Percentiles rank a stretch among this genome's conserved stretches.
phyloP scores from a whole-genome alignment of 2,797 vertebrate species.

The Semotilus atromaculatus region DNA sequence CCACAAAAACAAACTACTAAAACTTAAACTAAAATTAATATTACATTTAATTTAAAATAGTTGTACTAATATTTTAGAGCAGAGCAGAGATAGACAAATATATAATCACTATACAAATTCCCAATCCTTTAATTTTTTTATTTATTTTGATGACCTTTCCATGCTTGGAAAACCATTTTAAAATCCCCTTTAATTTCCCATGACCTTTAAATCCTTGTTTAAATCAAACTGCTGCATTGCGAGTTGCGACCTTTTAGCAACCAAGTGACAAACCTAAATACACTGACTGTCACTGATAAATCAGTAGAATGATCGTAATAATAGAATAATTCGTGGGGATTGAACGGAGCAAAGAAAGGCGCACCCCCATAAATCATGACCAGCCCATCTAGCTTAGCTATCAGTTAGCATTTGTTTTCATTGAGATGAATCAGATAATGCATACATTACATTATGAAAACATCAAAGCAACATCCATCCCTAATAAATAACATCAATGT shows the following conservation, averaged over 20 bases:
- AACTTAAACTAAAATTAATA: not conserved
- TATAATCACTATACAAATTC: not conserved
- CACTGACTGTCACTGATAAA: not conserved
- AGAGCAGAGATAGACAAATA: not conserved
- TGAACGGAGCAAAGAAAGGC: not conserved
- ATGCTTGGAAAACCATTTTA: not conserved
- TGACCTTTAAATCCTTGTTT: not conserved
- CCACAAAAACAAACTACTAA: too few relatives aligned
- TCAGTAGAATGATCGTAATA: not conserved
- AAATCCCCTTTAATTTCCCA: not conserved
- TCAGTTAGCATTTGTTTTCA: not conserved
- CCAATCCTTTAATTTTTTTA: not conserved
- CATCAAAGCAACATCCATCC: not conserved
- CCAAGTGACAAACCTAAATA: not conserved
- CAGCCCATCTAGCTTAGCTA: not conserved
- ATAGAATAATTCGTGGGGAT: not conserved
- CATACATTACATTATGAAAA: not conserved
- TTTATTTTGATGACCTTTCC: not conserved
- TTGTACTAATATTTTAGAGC: not conserved
- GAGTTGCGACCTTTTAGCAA: not conserved
- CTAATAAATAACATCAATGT: not conserved
- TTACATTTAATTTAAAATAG: not conserved
- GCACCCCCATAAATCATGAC: slow-evolving; percentile 6
- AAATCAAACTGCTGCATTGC: not conserved
- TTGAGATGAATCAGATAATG: not conserved